Evolutionary conservation across 2,888 invertebrate species (phyloP), one percentile per base, ranked within the genome.

Genomic region (Apeira syringaria): DNA sequence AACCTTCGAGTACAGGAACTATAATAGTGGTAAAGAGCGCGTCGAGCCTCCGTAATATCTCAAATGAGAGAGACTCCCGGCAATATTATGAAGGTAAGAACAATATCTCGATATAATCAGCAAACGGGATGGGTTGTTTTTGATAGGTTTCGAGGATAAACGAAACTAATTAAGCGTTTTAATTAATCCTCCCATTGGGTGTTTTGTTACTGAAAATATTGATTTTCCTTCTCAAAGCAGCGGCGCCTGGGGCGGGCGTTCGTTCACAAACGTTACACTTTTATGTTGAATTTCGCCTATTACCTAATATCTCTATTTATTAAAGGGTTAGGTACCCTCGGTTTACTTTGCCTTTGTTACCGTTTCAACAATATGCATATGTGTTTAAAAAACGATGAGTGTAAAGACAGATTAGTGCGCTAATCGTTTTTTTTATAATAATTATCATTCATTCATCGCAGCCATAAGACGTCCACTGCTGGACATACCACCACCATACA

Each of bases 151-250:
- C 79, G 61, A 62, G 71, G 79, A 80, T 83, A 81, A 84, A 82
- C 77, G 76, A 84, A 85, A 79, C 80, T 86, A 85, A 86, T 86
- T 85, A 78, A 81, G 74, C 75, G 76, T 80, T 83, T 83, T 84
- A 85, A 86, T 87, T 83, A 83, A 84, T 82, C 80, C 79, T 69
- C 61, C 74, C 71, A 74, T 78, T 73, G 74, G 74, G 82, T 77
- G 77, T 82, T 76, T 74, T 76, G 80, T 85, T 86, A 75, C 82
- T 61, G 72, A 74, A 79, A 80, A 76, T 82, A 80, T 80, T 77
- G 78, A 81, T 80, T 80, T 73, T 62, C 68, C 65, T 64, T 64
- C 61, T 67, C 48, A 59, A 56, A 67, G 59, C 59, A 56, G 50
- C 57, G 57, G 59, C 50, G 59, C 54, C 55, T 55, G 9, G 64